Evolutionary conservation across 37 sponge, comb jelly and placozoan genomes (phyloP).

Genomic region (Halichondria panicea): DNA sequence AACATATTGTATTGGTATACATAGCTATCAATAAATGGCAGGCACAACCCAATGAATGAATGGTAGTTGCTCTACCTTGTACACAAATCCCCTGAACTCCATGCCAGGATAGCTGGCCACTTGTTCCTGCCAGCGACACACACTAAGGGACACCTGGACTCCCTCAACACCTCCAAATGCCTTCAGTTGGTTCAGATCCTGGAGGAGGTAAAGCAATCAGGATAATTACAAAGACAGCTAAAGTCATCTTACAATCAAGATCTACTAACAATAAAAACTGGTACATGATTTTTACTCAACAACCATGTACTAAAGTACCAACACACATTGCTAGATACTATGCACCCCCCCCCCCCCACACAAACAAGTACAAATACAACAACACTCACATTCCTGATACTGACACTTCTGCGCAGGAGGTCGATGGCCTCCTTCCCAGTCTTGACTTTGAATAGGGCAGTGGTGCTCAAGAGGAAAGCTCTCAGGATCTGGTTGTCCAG

Average conservation of each 20-base stretch:
- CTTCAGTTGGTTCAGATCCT: constrained; percentile 45
- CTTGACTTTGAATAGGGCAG: constrained; percentile 21
- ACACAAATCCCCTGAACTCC: constrained; percentile 74
- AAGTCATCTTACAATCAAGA: no score
- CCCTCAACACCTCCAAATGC: constrained; percentile 32
- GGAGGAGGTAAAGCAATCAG: neutral
- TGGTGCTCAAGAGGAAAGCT: constrained; percentile 36
- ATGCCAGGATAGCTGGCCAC: constrained; percentile 57
- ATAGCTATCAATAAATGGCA: no score
- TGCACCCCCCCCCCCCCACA: neutral
- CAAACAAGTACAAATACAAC: neutral
- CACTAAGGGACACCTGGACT: constrained; percentile 32
- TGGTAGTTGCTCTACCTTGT: no score
- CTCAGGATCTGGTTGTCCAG: constrained; percentile 55
- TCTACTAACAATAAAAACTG: no score
- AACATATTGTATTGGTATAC: no score
- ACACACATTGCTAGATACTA: neutral
- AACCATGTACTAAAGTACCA: no score
- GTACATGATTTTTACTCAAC: no score
- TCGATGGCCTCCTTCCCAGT: constrained; percentile 55
- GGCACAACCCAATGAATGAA: no score
- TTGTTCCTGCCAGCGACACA: constrained; percentile 31
- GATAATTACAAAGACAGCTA: no score
- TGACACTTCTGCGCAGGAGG: constrained; percentile 29
- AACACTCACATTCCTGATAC: constrained; percentile 35